Base-by-base conservation (phyloP, 2,888 invertebrate species). In the Thysanoteuthis rhombus region DNA sequence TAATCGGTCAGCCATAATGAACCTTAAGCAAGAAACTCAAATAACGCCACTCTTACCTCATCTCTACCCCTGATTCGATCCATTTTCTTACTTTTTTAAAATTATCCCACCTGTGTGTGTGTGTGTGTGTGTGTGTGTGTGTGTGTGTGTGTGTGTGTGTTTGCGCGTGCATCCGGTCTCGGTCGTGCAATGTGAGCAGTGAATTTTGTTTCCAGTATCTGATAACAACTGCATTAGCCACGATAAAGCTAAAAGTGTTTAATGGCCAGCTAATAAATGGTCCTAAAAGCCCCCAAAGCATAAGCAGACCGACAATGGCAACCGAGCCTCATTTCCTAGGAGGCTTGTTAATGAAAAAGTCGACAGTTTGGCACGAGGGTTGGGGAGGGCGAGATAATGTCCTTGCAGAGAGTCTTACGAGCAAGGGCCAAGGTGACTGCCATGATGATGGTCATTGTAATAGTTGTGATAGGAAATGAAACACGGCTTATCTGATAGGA, bases 331-430 rank as follows among this genome's bases (percentile, higher is more conserved):
- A 75, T 75, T 75, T 75, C 75, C 75, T 75, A 16, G 75, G 75
- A 75, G 75, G 75, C 75, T 75, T 75, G n/a, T 75, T 75, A 75
- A 75, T 75, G 75, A 75, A 75, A 75, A 75, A 75, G 75, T 75
- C 75, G 75, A 75, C 75, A 75, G 75, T 75, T 75, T n/a, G 75
- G n/a, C 75, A n/a, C 75, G 75, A 36, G 75, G 1, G 36, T 3
- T n/a, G n/a, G n/a, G n/a, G n/a, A n/a, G n/a, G n/a, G n/a, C n/a
- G n/a, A n/a, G 75, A 75, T 1, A 75, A n/a, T 12, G 75, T n/a
- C n/a, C n/a, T n/a, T 3, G 75, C 12, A 36, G n/a, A n/a, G 36
- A 2, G n/a, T n/a, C 12, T 2, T n/a, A 25, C 16, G 12, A 16
- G 75, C 12, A 16, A n/a, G n/a, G n/a, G n/a, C 75, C n/a, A 75